Conservation (phyloP, 2,797 vertebrate genomes). For the Atherinosoma microstoma region DNA sequence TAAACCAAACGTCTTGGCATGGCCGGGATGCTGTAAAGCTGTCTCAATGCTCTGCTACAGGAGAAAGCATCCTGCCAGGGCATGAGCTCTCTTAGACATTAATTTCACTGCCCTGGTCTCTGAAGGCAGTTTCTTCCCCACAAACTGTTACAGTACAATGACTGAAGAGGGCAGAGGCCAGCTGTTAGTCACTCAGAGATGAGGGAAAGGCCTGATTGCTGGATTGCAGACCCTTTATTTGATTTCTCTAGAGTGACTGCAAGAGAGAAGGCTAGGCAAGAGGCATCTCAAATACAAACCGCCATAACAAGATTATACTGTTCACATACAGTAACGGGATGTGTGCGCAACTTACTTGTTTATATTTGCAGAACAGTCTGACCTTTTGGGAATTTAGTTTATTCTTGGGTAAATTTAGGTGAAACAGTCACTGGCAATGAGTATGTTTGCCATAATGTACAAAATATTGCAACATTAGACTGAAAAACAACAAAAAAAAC, state of each 20-base stretch:
- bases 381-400: not conserved
- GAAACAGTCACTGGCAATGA: not conserved
- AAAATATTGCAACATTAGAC: not conserved
- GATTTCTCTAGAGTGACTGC: not conserved
- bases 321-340: not conserved
- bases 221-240: not conserved
- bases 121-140: constrained; percentile 14
- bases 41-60: constrained; percentile 22
- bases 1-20: constrained; percentile 25
- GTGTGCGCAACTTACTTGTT: not conserved
- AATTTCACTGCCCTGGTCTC: constrained; percentile 22
- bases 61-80: constrained; percentile 31
- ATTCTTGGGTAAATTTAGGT: not conserved
- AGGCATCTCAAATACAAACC: not conserved
- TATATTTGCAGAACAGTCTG: not conserved
- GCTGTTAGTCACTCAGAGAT: constrained; percentile 40
- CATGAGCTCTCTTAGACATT: constrained; percentile 25
- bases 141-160: constrained; percentile 32
- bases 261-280: not conserved
- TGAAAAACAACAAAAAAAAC: not conserved
- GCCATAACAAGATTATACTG: not conserved
- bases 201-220: constrained; percentile 15
- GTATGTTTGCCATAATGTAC: not conserved
- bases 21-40: constrained; percentile 44
- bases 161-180: constrained; percentile 47